Percentiles rank a stretch among this genome's conserved stretches.
Evolutionary conservation across 1,140 invertebrate genomes (phyloP).

Genomic region (Pinna nobilis): DNA sequence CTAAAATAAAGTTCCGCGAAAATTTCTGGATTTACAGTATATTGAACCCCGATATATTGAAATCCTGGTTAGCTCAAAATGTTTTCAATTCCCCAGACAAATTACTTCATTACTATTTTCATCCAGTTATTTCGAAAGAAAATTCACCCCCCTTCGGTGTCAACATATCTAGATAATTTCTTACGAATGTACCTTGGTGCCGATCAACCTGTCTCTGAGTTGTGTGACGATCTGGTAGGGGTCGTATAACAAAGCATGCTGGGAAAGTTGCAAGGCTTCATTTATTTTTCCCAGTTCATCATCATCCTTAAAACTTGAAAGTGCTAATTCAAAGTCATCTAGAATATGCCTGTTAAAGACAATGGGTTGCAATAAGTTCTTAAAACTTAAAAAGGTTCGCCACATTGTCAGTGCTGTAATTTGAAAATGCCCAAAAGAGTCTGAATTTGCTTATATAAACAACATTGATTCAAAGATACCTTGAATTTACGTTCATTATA

Average conservation of each 20-base stretch:
- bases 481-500: too few species aligned
- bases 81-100: neutral
- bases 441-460: too few species aligned
- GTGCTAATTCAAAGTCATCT: conserved; percentile 46
- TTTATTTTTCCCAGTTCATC: conserved; percentile 37
- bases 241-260: conserved; percentile 49
- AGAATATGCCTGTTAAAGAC: conserved; percentile 40
- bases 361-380: neutral
- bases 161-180: too few species aligned
- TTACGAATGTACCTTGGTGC: neutral
- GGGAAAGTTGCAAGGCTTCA: conserved; percentile 53
- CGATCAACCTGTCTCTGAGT: conserved; percentile 37
- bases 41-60: too few species aligned
- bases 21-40: too few species aligned
- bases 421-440: too few species aligned
- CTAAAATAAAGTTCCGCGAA: too few species aligned
- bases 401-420: neutral
- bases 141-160: too few species aligned
- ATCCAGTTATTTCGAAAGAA: too few species aligned
- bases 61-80: neutral
- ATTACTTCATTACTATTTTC: neutral
- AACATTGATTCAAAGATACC: too few species aligned
- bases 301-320: conserved; percentile 34
- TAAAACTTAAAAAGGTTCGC: neutral
- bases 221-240: conserved; percentile 37